A percentile compares a stretch with the other conserved stretches of the same genome.
These are phyloP conservation scores for Tenebrio molitor DNA, from an alignment of 1,140 invertebrate species.

Conservation along the genomic window DNA sequence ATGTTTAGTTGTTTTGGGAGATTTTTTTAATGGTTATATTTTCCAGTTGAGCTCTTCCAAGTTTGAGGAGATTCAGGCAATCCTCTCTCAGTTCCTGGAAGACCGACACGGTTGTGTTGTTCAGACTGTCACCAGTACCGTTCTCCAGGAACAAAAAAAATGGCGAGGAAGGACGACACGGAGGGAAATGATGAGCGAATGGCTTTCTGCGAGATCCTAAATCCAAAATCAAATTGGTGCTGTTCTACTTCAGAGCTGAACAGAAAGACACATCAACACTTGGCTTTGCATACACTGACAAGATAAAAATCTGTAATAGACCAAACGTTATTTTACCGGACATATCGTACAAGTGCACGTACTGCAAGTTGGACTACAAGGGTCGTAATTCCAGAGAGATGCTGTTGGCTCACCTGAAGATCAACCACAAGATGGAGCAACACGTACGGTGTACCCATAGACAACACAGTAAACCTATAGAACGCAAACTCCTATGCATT, in stretches of 20 bases:
- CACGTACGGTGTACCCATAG: constrained; percentile 24
- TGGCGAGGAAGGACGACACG: background rate
- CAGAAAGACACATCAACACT: background rate
- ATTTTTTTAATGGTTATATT: background rate
- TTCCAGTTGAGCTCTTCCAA: constrained; percentile 1
- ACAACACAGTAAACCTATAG: constrained; percentile 1
- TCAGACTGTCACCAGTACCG: constrained; percentile 11
- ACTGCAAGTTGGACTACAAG: constrained; percentile 7
- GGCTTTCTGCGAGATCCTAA: constrained; percentile 36
- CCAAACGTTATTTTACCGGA: constrained; percentile 16
- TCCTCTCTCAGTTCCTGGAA: constrained; percentile 33
- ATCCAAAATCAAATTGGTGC: constrained; percentile 17
- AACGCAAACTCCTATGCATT: too few species aligned
- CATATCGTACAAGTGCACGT: constrained; percentile 43
- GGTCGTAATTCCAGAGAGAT: background rate
- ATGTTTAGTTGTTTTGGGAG: background rate
- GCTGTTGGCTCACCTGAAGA: constrained; percentile 24
- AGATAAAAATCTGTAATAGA: constrained; percentile 5
- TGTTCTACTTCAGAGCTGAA: constrained; percentile 37
- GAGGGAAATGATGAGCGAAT: background rate
- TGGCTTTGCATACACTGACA: background rate
- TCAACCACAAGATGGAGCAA: constrained; percentile 27
- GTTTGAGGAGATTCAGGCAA: constrained; percentile 7
- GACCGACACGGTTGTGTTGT: background rate
- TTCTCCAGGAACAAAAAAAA: constrained; percentile 44